A percentile compares a stretch with the other conserved stretches of the same genome.
Evolutionary conservation across 2,113 vertebrate species (phyloP).

Genomic region (Cavia aperea): DNA sequence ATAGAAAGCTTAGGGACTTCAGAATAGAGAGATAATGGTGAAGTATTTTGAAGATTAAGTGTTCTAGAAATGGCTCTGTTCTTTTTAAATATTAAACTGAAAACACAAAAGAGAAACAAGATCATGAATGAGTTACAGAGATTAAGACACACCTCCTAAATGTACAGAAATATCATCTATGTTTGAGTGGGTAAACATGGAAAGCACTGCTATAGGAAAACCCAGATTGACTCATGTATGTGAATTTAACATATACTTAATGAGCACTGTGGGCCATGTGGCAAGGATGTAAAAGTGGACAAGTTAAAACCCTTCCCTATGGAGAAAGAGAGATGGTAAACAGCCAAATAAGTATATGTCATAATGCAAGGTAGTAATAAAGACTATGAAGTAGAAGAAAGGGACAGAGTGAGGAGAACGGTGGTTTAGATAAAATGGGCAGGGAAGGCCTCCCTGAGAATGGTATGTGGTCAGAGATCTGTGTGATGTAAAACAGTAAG

Average conservation of each 20-base stretch:
- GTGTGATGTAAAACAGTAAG: neutral
- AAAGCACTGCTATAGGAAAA: neutral
- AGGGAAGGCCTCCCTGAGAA: neutral
- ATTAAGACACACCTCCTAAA: neutral
- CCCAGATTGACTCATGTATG: neutral
- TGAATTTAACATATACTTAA: neutral
- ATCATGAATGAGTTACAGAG: neutral
- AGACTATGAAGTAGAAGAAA: neutral
- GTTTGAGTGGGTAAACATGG: neutral
- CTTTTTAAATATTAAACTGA: conserved; percentile 42
- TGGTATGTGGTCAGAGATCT: neutral
- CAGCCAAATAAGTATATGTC: neutral
- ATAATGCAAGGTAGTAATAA: neutral
- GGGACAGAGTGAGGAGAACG: too few species aligned
- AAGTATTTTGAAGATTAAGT: neutral
- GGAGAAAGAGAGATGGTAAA: neutral
- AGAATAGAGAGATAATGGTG: neutral
- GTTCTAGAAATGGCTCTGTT: neutral
- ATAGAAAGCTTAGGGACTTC: neutral
- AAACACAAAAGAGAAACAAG: conserved; percentile 32
- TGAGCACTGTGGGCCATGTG: neutral
- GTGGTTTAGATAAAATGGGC: neutral
- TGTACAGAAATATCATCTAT: neutral
- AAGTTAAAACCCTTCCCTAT: neutral
- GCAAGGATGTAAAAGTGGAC: neutral